Percentiles rank a stretch among this genome's conserved stretches.
Evolutionary conservation across 2,113 vertebrate species (phyloP).

Genomic region (Phalacrocorax pelagicus): DNA sequence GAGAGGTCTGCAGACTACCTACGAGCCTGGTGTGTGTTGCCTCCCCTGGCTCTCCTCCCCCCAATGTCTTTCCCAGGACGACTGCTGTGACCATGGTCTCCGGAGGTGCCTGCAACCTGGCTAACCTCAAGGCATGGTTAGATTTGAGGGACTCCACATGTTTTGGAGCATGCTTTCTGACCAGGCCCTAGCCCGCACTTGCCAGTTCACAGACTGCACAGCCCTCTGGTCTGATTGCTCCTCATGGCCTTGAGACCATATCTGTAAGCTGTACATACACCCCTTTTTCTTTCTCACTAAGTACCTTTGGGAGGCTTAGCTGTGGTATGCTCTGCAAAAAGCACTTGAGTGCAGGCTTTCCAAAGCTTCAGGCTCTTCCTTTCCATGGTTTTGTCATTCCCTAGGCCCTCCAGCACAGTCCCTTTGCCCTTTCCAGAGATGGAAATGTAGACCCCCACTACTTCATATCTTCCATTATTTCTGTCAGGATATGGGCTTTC

Average conservation of each 20-base stretch:
- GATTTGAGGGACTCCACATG: background rate
- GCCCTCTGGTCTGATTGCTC: background rate
- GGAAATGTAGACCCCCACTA: background rate
- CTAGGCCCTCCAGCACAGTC: background rate
- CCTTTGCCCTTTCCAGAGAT: background rate
- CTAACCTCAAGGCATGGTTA: accelerated
- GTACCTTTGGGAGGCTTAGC: background rate
- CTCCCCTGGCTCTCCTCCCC: background rate
- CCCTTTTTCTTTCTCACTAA: background rate
- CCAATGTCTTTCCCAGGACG: background rate
- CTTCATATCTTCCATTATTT: background rate
- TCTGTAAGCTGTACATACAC: background rate
- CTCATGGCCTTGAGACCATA: background rate
- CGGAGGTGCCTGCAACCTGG: background rate
- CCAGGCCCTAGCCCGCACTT: background rate
- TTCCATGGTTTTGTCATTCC: background rate
- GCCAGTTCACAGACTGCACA: background rate
- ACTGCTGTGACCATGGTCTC: background rate
- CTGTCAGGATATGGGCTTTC: background rate
- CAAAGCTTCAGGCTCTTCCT: background rate
- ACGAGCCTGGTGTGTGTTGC: background rate
- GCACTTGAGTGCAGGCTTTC: background rate
- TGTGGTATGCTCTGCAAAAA: background rate
- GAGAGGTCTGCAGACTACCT: accelerated
- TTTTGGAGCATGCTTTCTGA: background rate